These are phyloP conservation scores for Brachycybe producta DNA, from an alignment of 2,888 invertebrate species.

Conservation along the genomic window DNA sequence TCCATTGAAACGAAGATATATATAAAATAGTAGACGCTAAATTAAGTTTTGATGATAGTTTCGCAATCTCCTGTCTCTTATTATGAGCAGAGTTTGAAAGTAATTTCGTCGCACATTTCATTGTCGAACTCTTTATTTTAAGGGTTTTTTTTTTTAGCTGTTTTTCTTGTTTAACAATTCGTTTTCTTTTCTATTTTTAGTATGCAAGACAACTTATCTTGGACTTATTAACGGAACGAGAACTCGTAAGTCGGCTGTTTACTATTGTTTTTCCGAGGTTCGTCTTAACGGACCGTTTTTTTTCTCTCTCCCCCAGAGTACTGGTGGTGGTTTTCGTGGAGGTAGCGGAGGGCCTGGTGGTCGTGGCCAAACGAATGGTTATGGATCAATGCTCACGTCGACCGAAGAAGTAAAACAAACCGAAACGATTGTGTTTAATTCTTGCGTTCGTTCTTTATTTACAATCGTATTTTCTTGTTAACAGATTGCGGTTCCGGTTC, in stretches of 20 bases:
- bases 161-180: too few species aligned
- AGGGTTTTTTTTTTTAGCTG: too few species aligned
- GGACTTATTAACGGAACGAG: constrained; percentile 83
- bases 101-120: too few species aligned
- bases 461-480: too few species aligned
- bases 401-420: constrained; percentile 6
- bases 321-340: background rate
- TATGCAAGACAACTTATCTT: constrained; percentile 85
- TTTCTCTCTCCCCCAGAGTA: background rate
- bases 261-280: background rate
- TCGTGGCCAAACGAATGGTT: constrained; percentile 16
- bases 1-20: too few species aligned
- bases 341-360: constrained; percentile 34
- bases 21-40: too few species aligned
- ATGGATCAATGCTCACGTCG: constrained; percentile 10
- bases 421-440: too few species aligned
- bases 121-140: too few species aligned
- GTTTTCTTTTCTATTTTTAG: constrained; percentile 27
- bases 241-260: constrained; percentile 38
- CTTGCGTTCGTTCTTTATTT: too few species aligned
- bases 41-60: too few species aligned
- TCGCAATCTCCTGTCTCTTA: too few species aligned
- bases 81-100: too few species aligned
- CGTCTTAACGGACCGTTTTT: background rate
- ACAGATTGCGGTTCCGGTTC: constrained; percentile 77